Evolutionary conservation across 2,888 invertebrate genomes (phyloP), one percentile per base, ranked within the genome.

Genomic region (Acrobasis repandana): DNA sequence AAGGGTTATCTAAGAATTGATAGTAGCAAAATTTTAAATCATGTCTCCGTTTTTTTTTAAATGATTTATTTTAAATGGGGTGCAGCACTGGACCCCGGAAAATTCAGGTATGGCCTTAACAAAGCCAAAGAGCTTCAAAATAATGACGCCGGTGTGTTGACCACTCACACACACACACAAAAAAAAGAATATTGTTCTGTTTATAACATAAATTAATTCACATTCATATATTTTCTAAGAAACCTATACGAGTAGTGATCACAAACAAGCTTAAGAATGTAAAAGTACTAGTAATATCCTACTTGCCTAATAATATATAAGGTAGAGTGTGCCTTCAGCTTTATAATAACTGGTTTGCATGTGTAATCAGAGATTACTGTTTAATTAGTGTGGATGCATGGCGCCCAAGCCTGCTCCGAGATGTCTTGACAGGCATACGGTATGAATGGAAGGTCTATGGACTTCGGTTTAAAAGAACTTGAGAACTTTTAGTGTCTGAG

Each of bases 291-390:
- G 38, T 54, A 54, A 54, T 52, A 34, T n/a, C 15, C 14, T 54
- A 54, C 54, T 54, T 54, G 54, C 18, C 20, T 43, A 54, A 54
- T 38, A 54, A 54, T 54, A 54, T n/a, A 54, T 14, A 18, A 18
- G 20, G 38, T 28, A 50, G 28, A 54, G 54, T 54, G 54, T 54
- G 54, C 15, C 38, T n/a, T 10, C 16, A 38, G 16, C 54, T 20
- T 54, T 54, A 54, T 54, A 54, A 54, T 54, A 54, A 54, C 54
- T 38, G 38, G 54, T 54, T 54, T 11, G 52, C 16, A 54, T 54
- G 51, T 34, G 47, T 57, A 57, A 46, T 47, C 57, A 47, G 33
- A 57, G 47, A 57, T 57, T 48, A 57, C 57, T 48, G 47, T 48
- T 57, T 57, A 57, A 57, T 57, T 57, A 57, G 57, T 34, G 16